Conservation (phyloP, 1,140 invertebrate genomes). For the Tachypleus tridentatus region DNA sequence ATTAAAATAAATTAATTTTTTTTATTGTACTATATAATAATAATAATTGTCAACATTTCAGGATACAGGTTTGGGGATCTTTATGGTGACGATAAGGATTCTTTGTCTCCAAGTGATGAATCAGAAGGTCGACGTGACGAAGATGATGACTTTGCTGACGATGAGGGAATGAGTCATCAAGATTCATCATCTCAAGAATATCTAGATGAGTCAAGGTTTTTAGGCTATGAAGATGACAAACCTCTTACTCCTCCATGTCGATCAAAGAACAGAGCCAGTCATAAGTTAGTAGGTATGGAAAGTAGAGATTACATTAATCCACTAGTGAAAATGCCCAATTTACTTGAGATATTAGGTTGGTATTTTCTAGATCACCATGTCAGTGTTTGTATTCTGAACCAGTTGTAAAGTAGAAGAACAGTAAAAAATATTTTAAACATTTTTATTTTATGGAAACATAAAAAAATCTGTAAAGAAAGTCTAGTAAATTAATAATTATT, state of each 20-base stretch:
- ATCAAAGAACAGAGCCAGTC: not conserved
- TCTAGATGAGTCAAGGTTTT: constrained; percentile 30
- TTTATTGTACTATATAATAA: too few species aligned
- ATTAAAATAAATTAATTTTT: too few species aligned
- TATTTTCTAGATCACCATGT: too few species aligned
- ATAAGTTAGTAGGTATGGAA: not conserved
- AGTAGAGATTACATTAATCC: too few species aligned
- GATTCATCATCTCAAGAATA: constrained; percentile 44
- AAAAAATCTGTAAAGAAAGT: too few species aligned
- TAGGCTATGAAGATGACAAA: constrained; percentile 27
- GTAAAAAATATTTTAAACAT: too few species aligned
- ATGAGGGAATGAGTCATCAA: constrained; percentile 47
- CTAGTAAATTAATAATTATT: too few species aligned
- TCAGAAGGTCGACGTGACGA: constrained; percentile 49
- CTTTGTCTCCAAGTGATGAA: constrained; percentile 43
- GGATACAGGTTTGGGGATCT: constrained; percentile 52
- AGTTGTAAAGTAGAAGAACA: too few species aligned
- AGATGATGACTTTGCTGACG: constrained; percentile 50
- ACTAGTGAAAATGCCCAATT: too few species aligned
- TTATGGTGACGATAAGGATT: constrained; percentile 25
- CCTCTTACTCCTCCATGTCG: constrained; percentile 1
- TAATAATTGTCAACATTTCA: not conserved
- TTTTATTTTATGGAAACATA: too few species aligned
- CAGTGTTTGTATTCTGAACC: too few species aligned
- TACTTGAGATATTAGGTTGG: too few species aligned